A percentile compares a stretch with the other conserved stretches of the same genome.
Conservation (phyloP, 2,888 invertebrate species). For the Drosophila melanosoma region DNA sequence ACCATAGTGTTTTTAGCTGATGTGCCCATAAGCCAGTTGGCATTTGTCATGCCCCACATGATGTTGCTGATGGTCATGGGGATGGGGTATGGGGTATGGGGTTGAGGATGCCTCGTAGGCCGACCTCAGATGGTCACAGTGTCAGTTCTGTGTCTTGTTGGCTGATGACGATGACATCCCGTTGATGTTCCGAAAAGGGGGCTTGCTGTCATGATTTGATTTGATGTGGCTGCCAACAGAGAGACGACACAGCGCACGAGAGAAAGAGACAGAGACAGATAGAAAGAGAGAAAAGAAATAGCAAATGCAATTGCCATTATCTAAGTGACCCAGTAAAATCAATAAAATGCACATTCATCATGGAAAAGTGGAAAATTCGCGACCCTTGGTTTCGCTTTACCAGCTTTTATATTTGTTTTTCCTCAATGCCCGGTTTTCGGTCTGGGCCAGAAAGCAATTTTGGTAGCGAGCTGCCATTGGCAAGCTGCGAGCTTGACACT, state of each 20-base stretch:
- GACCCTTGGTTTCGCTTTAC: constrained; percentile 9
- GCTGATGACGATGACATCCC: constrained; percentile 46
- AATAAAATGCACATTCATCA: constrained; percentile 66
- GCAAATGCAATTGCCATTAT: constrained; percentile 59
- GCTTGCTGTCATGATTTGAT: constrained; percentile 41
- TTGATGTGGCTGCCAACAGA: constrained; percentile 33
- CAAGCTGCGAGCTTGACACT: constrained; percentile 53
- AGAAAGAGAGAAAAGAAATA: neutral
- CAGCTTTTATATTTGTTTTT: constrained; percentile 5
- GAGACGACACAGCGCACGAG: neutral
- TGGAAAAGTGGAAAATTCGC: constrained; percentile 26
- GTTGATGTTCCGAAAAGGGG: constrained; percentile 25
- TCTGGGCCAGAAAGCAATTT: constrained; percentile 37
- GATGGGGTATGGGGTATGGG: neutral
- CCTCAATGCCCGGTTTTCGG: constrained; percentile 3
- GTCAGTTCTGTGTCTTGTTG: constrained; percentile 13
- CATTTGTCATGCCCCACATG: constrained; percentile 16
- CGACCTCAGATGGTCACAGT: neutral
- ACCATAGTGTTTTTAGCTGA: constrained; percentile 16
- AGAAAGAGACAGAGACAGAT: too few species aligned
- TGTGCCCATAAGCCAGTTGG: constrained; percentile 22
- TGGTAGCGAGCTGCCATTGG: constrained; percentile 40
- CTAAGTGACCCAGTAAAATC: constrained; percentile 56
- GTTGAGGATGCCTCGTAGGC: constrained; percentile 15
- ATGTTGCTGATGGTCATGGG: neutral